phyloP scores from a whole-genome alignment of 2,888 invertebrate genomes.

The Sinodicranocentrus sp. region DNA sequence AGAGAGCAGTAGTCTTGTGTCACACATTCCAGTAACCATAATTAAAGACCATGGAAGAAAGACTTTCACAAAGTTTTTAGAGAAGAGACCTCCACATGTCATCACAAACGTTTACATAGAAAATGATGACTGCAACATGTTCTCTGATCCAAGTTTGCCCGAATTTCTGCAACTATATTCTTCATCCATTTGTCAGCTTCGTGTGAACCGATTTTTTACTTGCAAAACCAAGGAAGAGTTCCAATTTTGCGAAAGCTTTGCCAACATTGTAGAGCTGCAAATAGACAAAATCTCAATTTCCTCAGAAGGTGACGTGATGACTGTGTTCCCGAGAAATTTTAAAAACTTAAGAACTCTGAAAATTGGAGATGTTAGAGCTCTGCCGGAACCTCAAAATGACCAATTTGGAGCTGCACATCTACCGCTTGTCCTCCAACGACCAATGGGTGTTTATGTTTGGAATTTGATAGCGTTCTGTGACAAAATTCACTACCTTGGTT shows the following conservation, averaged over 20 bases:
- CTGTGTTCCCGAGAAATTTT: slow-evolving; percentile 5
- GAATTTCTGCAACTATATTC: slow-evolving; percentile 27
- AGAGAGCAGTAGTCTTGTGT: slow-evolving; percentile 19
- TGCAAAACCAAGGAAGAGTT: neutral
- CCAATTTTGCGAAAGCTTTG: slow-evolving; percentile 40
- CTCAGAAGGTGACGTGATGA: neutral
- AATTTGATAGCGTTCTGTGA: slow-evolving; percentile 44
- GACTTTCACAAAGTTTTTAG: slow-evolving; percentile 44
- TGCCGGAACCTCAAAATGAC: slow-evolving; percentile 51
- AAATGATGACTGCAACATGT: slow-evolving; percentile 17
- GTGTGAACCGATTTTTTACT: slow-evolving; percentile 34
- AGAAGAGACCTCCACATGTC: slow-evolving; percentile 36
- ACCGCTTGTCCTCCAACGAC: slow-evolving; percentile 25
- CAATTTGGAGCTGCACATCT: slow-evolving; percentile 30
- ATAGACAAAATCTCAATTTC: slow-evolving; percentile 49
- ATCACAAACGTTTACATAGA: slow-evolving; percentile 7
- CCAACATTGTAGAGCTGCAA: slow-evolving; percentile 13
- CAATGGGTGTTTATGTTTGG: slow-evolving; percentile 47
- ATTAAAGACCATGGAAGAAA: neutral
- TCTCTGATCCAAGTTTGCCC: slow-evolving; percentile 18
- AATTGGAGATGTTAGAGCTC: slow-evolving; percentile 38
- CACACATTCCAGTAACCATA: slow-evolving; percentile 29
- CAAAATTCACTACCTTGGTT: slow-evolving; percentile 37
- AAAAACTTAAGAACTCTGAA: slow-evolving; percentile 21
- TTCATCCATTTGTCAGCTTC: neutral